Evolutionary conservation across 1,140 invertebrate genomes (phyloP).

Genomic region (Cydia strobilella): DNA sequence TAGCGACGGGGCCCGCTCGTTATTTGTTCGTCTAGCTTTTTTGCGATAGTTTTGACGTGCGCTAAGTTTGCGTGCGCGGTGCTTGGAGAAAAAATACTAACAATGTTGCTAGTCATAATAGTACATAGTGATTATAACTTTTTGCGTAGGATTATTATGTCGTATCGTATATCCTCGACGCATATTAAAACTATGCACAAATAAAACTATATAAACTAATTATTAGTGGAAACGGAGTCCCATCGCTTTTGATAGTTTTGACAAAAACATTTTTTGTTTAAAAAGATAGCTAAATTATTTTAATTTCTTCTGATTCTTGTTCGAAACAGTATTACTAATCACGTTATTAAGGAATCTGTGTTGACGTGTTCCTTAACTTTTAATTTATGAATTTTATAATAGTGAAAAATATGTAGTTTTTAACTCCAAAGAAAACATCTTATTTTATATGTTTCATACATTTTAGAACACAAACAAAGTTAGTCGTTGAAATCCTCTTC

Average conservation of each 20-base stretch:
- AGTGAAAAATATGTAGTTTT: background rate
- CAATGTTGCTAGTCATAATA: background rate
- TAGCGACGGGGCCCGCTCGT: slow-evolving; percentile 1
- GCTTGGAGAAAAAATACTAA: background rate
- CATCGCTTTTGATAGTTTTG: too few relatives aligned
- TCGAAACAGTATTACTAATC: too few relatives aligned
- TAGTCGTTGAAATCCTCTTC: background rate
- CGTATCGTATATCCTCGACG: background rate
- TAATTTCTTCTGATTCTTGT: too few relatives aligned
- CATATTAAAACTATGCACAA: too few relatives aligned
- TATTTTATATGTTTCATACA: background rate
- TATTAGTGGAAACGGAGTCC: too few relatives aligned
- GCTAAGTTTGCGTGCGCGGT: background rate
- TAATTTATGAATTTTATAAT: background rate
- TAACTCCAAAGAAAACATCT: background rate
- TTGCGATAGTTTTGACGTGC: background rate
- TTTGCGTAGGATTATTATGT: background rate
- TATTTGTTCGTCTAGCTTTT: slow-evolving; percentile 19
- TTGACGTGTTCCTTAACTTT: background rate
- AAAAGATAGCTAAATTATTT: too few relatives aligned
- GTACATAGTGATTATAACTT: background rate
- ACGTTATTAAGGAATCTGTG: too few relatives aligned
- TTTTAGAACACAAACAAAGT: background rate
- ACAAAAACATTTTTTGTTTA: background rate
- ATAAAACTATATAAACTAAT: too few relatives aligned